Conservation (phyloP, 2,888 invertebrate species). For the Luffia ferchaultella region DNA sequence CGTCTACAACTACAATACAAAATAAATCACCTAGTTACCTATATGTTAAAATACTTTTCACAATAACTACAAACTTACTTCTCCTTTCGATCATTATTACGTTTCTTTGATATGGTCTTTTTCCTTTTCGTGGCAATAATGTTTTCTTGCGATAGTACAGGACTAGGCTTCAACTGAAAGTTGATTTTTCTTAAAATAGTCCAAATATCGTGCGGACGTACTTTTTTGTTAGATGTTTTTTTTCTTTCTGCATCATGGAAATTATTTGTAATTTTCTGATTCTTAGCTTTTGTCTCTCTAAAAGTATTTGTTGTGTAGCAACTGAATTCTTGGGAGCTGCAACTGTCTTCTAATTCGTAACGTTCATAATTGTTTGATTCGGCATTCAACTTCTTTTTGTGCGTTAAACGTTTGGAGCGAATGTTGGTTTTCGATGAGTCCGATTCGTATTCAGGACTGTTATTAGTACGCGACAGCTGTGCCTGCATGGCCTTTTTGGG, state of each 20-base stretch:
- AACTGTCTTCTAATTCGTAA: constrained; percentile 9
- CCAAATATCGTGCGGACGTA: constrained; percentile 40
- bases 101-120: constrained; percentile 22
- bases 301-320: constrained; percentile 25
- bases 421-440: not conserved
- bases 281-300: constrained; percentile 17
- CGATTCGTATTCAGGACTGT: not conserved
- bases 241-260: constrained; percentile 11
- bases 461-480: not conserved
- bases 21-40: too few relatives aligned
- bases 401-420: not conserved
- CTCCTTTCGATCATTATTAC: constrained; percentile 26
- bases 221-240: constrained; percentile 17
- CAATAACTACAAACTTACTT: too few relatives aligned
- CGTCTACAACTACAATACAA: too few relatives aligned
- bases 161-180: constrained; percentile 40
- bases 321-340: not conserved
- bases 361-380: constrained; percentile 35
- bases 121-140: constrained; percentile 23
- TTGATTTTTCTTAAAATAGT: constrained; percentile 43
- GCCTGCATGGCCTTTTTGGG: constrained; percentile 31
- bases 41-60: too few relatives aligned
- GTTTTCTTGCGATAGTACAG: constrained; percentile 38
- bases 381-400: constrained; percentile 27
- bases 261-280: constrained; percentile 11